A percentile compares a stretch with the other conserved stretches of the same genome.
These are phyloP conservation scores for Sarotherodon lohbergeri DNA, from an alignment of 2,113 vertebrate genomes.

Conservation along the genomic window DNA sequence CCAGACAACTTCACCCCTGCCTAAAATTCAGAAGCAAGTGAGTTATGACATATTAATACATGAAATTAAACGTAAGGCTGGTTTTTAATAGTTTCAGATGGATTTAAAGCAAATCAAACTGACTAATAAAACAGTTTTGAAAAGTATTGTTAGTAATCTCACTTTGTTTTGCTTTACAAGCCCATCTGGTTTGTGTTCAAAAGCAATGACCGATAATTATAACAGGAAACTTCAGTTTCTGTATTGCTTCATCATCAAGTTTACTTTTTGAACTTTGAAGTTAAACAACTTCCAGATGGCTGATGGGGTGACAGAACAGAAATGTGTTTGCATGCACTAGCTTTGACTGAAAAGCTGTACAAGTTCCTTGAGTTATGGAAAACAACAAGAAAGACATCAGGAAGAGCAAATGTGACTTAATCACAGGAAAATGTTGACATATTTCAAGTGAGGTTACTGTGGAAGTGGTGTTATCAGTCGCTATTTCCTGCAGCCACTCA, in stretches of 20 bases:
- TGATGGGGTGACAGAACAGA: background rate
- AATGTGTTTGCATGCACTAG: background rate
- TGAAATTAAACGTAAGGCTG: background rate
- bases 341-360: background rate
- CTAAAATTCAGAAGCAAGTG: background rate
- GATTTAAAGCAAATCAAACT: background rate
- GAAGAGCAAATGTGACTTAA: background rate
- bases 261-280: background rate
- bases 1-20: background rate
- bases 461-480: background rate
- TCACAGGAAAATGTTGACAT: rapidly evolving
- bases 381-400: background rate
- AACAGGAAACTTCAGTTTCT: background rate
- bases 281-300: background rate
- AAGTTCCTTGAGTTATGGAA: background rate
- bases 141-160: background rate
- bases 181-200: background rate
- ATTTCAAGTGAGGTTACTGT: background rate
- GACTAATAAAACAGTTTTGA: background rate
- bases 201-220: background rate
- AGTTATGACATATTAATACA: background rate
- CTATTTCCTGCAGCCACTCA: background rate
- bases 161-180: background rate
- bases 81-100: background rate
- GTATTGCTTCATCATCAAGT: background rate